Conservation (phyloP, 1,140 invertebrate species). For the Drosophila mayri region DNA sequence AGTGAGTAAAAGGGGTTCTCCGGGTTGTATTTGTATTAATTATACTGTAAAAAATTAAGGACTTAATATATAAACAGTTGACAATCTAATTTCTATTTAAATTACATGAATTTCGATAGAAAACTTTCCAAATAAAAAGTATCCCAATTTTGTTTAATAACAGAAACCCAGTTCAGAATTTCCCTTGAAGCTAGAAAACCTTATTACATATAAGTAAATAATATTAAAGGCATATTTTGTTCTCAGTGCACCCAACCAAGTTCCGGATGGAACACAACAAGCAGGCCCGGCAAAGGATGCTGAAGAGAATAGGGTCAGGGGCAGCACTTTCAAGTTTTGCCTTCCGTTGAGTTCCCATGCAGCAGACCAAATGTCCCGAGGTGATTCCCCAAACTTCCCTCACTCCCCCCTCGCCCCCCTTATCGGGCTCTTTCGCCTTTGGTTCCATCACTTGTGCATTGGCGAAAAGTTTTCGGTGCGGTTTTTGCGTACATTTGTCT, state of each 20-base stretch:
- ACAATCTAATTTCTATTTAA: too few species aligned
- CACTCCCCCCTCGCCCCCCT: not conserved
- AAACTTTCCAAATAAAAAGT: too few species aligned
- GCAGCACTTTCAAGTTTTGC: conserved; percentile 55
- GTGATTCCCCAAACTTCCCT: conserved; percentile 54
- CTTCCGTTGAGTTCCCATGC: conserved; percentile 64
- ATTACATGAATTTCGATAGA: too few species aligned
- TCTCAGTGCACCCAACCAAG: conserved; percentile 32
- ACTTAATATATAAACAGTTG: not conserved
- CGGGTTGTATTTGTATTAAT: not conserved
- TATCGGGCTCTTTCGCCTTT: conserved; percentile 20
- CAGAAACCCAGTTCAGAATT: too few species aligned
- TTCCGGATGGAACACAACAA: conserved; percentile 47
- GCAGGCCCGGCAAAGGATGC: conserved; percentile 25
- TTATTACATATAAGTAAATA: not conserved
- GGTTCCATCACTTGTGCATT: conserved; percentile 55
- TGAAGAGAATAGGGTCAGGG: conserved; percentile 43
- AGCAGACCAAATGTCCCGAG: conserved; percentile 69
- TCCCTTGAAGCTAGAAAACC: not conserved
- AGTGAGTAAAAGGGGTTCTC: not conserved
- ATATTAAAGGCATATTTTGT: not conserved
- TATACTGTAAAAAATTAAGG: not conserved
- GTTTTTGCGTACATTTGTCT: conserved; percentile 82
- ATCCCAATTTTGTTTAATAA: not conserved
- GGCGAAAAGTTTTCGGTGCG: conserved; percentile 75